phyloP scores from a whole-genome alignment of 64 coral and sea anemone genomes.

The Stichodactyla mertensii region DNA sequence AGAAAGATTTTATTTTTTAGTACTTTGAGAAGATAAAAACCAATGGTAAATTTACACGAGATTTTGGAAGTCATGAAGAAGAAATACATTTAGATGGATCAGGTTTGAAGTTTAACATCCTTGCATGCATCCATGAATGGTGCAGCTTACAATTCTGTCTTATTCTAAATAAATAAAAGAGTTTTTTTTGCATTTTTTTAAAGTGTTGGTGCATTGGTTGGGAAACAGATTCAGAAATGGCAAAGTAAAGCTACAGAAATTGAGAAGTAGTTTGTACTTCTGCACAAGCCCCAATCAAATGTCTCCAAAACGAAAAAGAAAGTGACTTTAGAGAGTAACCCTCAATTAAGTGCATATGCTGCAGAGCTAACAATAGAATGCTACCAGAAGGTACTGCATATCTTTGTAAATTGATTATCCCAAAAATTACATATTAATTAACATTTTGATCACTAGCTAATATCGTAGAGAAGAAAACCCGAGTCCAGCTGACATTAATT shows the following conservation, averaged over 20 bases:
- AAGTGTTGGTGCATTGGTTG: too few species aligned
- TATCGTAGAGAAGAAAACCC: neutral
- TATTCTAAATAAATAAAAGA: too few species aligned
- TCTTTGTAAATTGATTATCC: neutral
- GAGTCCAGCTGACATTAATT: neutral
- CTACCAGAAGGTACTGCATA: neutral
- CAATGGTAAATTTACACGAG: too few species aligned
- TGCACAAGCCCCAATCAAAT: slow-evolving; percentile 4
- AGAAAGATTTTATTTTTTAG: too few species aligned
- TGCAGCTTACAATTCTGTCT: too few species aligned
- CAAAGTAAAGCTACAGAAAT: neutral
- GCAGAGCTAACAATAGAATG: neutral
- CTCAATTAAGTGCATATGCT: slow-evolving; percentile 5
- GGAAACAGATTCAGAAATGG: too few species aligned
- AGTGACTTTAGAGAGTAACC: neutral
- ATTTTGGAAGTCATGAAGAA: too few species aligned
- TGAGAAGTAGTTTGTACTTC: neutral
- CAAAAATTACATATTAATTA: neutral
- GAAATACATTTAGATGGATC: too few species aligned
- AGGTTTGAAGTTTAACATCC: too few species aligned
- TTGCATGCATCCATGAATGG: too few species aligned
- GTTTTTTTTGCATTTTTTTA: too few species aligned
- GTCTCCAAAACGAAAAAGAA: neutral
- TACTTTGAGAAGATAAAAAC: too few species aligned
- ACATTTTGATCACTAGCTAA: neutral